Evolutionary conservation across 2,888 invertebrate genomes (phyloP), one percentile per base, ranked within the genome.

Genomic region (Diabrotica balteata): DNA sequence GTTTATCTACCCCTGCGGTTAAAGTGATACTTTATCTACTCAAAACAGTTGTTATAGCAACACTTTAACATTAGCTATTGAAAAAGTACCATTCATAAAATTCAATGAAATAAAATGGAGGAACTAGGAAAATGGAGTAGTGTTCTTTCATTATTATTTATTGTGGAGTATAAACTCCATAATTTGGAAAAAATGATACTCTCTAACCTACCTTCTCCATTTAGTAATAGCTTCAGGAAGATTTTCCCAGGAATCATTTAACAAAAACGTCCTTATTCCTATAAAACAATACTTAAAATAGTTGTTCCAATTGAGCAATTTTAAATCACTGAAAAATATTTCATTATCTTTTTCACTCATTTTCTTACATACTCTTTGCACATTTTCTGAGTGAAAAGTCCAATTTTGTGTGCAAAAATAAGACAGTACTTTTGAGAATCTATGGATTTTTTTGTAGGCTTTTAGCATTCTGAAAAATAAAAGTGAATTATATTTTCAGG

Each of bases 401-500:
- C 95, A 95, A 66, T 91, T 88, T 58, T 88, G 85, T 17, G 89
- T 90, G 68, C 90, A 88, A 84, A 97, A 97, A 81, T 93, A 94
- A 0, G 90, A 86, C 44, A 96, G 82, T 0, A 92, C 90, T 0
- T 88, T 86, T 3, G 91, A 87, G 73, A 94, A 92, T 80, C 90
- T 91, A 82, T 95, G 92, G 63, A 96, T 89, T 81, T 93, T 94
- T 66, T 86, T 87, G 82, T 95, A 95, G 5, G 92, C 88, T 77
- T 90, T 91, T 72, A 93, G 84, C 88, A 95, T 89, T 93, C 95
- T 86, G 53, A 75, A 79, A 79, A 50, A 52, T 17, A 17, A 17
- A 17, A 17, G 17, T 17, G 17, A 17, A 17, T 17, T 17, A 17
- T 17, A 17, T 17, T 17, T 17, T 17, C 17, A 17, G 17, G 17